These are phyloP conservation scores for Ahaetulla prasina DNA, from an alignment of 2,113 vertebrate genomes.

Conservation along the genomic window DNA sequence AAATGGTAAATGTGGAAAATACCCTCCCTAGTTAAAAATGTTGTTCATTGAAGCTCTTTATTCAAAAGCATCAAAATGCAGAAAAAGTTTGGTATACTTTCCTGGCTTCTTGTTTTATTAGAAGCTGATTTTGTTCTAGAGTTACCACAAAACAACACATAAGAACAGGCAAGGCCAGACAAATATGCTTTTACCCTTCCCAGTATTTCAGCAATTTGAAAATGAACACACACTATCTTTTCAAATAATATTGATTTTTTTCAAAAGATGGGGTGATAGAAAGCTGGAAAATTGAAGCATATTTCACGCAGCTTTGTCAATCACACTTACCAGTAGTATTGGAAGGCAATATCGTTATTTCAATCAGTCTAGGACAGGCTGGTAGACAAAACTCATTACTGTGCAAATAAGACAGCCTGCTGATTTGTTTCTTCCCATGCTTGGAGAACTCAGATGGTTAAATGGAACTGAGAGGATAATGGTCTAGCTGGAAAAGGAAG, in stretches of 20 bases:
- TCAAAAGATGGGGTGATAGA: constrained; percentile 16
- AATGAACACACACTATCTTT: not conserved
- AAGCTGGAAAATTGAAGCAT: constrained; percentile 38
- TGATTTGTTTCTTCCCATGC: constrained; percentile 44
- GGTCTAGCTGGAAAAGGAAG: not conserved
- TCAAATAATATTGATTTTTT: not conserved
- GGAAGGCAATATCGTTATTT: constrained; percentile 60
- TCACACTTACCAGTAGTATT: constrained; percentile 61
- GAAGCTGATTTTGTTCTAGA: not conserved
- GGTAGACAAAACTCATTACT: constrained; percentile 67
- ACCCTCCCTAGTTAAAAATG: not conserved
- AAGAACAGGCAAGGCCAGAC: not conserved
- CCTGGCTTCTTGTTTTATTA: not conserved
- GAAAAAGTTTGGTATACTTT: not conserved
- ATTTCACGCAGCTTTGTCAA: constrained; percentile 57
- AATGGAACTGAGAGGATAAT: constrained; percentile 18
- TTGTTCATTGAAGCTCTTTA: not conserved
- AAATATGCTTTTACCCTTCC: not conserved
- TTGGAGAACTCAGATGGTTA: constrained; percentile 52
- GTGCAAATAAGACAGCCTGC: constrained; percentile 67
- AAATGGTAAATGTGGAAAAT: not conserved
- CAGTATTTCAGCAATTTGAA: not conserved
- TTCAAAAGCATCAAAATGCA: not conserved
- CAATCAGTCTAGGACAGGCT: constrained; percentile 51
- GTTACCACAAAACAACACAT: not conserved